Base-by-base conservation (phyloP, 2,113 vertebrate species). In the Lophotis ruficrista region DNA sequence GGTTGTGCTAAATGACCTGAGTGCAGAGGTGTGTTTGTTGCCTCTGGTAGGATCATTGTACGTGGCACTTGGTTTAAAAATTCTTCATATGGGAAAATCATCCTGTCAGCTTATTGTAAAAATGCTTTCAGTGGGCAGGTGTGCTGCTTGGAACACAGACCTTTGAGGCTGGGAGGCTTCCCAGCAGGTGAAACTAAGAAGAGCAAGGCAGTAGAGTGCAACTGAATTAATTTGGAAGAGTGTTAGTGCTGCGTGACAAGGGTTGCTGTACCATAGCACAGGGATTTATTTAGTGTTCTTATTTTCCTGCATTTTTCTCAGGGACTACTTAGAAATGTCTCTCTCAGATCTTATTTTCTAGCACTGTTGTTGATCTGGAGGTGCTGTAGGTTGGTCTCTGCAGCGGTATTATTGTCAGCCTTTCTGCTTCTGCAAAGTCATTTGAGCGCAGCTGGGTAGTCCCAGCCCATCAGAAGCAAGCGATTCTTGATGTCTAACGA, bases 341-440 rank as follows among this genome's bases (percentile, higher is more conserved):
- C 45, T 58, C 43, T 16, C 7, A 43, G 61, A 47, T 58, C 28
- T 51, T 35, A 30, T 38, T 93, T 91, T 70, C 70, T 48, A n/a
- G 61, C 38, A 13, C 47, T 58, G 2, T 22, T 31, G 27, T 47
- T 71, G 71, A 35, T 51, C 25, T 56, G 43, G 71, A 3, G 6
- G 47, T 66, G 12, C 4, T 68, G 48, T 18, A 30, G 47, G 30
- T 82, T 45, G 47, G 28, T 73, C 60, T 62, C 66, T 68, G 60
- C 64, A 25, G 76, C 0, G 0, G 4, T 53, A 4, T 15, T 61
- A 15, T 8, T 31, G 31, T 70, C 73, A 92, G 43, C 25, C 37
- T 64, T 62, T 51, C 56, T 2, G 10, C 37, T 91, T 62, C 57
- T 90, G 82, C 22, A 33, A 77, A n/a, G 47, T 48, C 24, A 14